Conservation (phyloP, 2,113 vertebrate species). For the Etia nguti region DNA sequence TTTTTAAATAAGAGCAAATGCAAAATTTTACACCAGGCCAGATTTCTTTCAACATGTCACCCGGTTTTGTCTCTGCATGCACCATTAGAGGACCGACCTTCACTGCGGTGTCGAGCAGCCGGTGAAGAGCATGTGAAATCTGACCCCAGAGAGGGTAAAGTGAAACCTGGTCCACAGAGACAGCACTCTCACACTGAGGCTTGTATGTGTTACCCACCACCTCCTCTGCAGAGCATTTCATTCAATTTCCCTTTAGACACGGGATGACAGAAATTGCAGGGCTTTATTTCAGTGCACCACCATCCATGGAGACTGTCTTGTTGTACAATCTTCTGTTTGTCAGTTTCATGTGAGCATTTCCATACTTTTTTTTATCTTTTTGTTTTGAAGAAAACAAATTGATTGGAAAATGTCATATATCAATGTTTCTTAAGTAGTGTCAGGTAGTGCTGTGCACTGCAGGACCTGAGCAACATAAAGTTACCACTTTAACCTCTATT, state of each 20-base stretch:
- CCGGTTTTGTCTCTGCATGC: conserved; percentile 1
- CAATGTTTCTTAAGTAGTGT: background rate
- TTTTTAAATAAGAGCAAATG: background rate
- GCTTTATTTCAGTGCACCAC: background rate
- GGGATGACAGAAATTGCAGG: background rate
- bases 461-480: background rate
- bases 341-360: background rate
- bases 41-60: background rate
- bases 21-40: background rate
- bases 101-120: background rate
- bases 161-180: conserved; percentile 31
- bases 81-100: background rate
- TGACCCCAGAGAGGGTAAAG: conserved; percentile 33
- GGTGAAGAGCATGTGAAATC: conserved; percentile 27
- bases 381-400: background rate
- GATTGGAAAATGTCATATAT: background rate
- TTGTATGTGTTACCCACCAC: conserved; percentile 6
- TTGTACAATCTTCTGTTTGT: background rate
- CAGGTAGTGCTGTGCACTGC: background rate
- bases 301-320: background rate
- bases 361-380: background rate
- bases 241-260: conserved; percentile 14
- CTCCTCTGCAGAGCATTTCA: conserved; percentile 6
- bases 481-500: background rate
- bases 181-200: conserved; percentile 16